These are phyloP conservation scores for Listronotus oregonensis DNA, from an alignment of 1,140 invertebrate species.

Conservation along the genomic window DNA sequence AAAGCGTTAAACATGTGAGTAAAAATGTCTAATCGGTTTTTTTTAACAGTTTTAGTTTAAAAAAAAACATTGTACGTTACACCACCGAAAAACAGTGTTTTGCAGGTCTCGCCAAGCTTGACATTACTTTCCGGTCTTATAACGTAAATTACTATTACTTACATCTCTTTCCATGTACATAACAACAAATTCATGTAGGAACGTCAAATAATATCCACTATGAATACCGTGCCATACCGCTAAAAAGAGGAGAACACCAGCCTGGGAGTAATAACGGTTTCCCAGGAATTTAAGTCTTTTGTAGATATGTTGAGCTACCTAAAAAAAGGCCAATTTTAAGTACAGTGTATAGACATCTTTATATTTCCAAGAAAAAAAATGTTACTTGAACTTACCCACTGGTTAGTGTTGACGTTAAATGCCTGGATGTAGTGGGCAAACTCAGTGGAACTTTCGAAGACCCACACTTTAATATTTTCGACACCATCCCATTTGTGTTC, in stretches of 20 bases:
- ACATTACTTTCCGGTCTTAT: too few species aligned
- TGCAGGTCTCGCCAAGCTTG: too few species aligned
- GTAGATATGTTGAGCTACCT: slow-evolving; percentile 83
- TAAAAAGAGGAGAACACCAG: slow-evolving; percentile 80
- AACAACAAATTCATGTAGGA: slow-evolving; percentile 89
- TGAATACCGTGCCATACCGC: slow-evolving; percentile 94
- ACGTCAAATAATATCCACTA: slow-evolving; percentile 89
- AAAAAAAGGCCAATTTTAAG: background rate
- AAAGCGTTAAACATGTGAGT: too few species aligned
- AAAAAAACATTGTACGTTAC: too few species aligned
- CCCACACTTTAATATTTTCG: slow-evolving; percentile 78
- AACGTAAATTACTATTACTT: too few species aligned
- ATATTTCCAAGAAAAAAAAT: background rate
- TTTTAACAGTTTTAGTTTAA: too few species aligned
- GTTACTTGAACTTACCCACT: slow-evolving; percentile 67
- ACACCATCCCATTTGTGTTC: slow-evolving; percentile 80
- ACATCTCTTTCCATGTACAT: slow-evolving; percentile 88
- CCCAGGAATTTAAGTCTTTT: slow-evolving; percentile 90
- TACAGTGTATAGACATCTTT: background rate
- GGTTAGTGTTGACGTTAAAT: slow-evolving; percentile 94
- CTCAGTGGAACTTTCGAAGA: slow-evolving; percentile 78
- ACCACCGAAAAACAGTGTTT: too few species aligned
- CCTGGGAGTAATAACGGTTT: slow-evolving; percentile 83
- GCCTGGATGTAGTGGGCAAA: slow-evolving; percentile 85
- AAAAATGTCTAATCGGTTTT: too few species aligned